Percentiles rank a stretch among this genome's conserved stretches.
These are phyloP conservation scores for Mormyrus iriodes DNA, from an alignment of 2,113 vertebrate genomes.

Conservation along the genomic window DNA sequence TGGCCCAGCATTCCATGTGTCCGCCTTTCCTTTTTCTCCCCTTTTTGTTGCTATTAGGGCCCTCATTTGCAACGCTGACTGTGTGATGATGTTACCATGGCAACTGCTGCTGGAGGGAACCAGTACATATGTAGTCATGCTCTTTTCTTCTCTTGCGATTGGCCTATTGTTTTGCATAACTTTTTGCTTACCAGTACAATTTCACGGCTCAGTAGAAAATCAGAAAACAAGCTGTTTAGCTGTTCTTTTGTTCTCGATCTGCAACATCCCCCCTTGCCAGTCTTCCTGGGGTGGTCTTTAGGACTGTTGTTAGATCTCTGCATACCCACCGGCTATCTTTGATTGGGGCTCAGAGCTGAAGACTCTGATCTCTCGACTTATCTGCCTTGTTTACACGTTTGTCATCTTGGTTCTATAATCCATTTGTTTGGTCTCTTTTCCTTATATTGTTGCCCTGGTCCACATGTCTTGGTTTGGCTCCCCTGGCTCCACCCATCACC, in stretches of 20 bases:
- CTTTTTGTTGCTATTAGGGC: background rate
- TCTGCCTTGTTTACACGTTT: background rate
- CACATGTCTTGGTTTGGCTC: background rate
- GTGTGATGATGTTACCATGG: conserved; percentile 10
- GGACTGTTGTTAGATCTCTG: background rate
- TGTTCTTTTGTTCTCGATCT: background rate
- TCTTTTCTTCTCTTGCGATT: background rate
- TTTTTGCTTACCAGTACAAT: background rate
- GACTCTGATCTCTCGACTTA: background rate
- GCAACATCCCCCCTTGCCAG: background rate
- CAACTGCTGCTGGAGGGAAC: background rate
- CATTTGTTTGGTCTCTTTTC: background rate
- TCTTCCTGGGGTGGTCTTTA: background rate
- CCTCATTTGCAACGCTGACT: background rate
- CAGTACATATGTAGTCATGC: background rate
- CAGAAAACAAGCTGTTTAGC: background rate
- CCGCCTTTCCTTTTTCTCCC: background rate
- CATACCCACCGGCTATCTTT: background rate
- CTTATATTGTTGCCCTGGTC: background rate
- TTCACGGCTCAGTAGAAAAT: background rate
- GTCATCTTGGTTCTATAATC: background rate
- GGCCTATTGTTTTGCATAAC: background rate
- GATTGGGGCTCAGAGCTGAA: background rate
- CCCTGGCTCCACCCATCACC: background rate
- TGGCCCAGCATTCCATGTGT: background rate